phyloP scores from a whole-genome alignment of 2,113 vertebrate species.

The Acrocephalus kingi region DNA sequence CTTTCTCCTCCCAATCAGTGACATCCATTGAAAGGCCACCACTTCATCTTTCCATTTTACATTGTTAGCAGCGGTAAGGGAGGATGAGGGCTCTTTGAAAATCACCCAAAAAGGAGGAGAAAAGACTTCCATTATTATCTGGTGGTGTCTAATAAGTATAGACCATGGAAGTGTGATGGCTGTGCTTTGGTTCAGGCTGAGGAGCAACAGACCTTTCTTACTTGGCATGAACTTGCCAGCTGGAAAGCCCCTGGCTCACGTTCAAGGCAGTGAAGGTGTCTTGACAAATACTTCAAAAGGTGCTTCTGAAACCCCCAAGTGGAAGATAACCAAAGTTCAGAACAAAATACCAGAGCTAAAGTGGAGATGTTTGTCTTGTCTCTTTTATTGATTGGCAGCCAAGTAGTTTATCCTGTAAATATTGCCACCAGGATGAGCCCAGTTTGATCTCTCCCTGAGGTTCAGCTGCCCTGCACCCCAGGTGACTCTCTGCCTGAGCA shows the following conservation, averaged over 20 bases:
- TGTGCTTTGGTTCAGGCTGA: neutral
- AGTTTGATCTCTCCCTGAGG: neutral
- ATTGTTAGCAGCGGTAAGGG: constrained; percentile 46
- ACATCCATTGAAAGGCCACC: constrained; percentile 31
- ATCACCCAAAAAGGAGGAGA: constrained; percentile 6
- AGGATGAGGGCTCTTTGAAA: constrained; percentile 50
- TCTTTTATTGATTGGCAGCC: neutral
- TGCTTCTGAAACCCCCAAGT: neutral
- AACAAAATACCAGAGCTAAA: neutral
- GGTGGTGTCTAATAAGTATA: constrained; percentile 23
- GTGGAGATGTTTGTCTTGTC: neutral
- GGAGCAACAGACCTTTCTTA: neutral
- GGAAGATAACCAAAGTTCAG: neutral
- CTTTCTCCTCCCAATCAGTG: constrained; percentile 54
- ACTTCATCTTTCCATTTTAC: constrained; percentile 37
- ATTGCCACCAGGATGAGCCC: neutral
- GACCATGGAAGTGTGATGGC: neutral
- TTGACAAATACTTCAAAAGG: neutral
- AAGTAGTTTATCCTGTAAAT: neutral
- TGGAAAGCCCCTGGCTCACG: neutral
- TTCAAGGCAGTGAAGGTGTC: neutral
- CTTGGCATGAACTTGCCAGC: neutral
- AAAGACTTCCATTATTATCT: constrained; percentile 26
- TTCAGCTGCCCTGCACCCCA: neutral
- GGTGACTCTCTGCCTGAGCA: neutral